Evolutionary conservation across 1,140 invertebrate species (phyloP).

Genomic region (Coelopa frigida): DNA sequence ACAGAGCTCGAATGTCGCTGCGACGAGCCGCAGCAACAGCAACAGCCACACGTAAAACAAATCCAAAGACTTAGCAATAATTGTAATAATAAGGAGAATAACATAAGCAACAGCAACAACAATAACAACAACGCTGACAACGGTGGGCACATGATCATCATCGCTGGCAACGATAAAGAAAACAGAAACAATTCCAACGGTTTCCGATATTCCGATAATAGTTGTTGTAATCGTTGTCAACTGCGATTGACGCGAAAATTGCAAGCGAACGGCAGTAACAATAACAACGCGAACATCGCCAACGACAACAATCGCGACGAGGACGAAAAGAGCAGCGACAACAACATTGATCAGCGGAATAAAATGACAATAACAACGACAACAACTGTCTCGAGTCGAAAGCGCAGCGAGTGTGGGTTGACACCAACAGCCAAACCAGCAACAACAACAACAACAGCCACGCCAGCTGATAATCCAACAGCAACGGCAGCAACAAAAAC

Average conservation of each 20-base stretch:
- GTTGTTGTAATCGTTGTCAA: not conserved
- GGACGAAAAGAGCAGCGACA: constrained; percentile 19
- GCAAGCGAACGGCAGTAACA: too few species aligned
- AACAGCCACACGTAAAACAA: constrained; percentile 28
- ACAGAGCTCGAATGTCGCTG: not conserved
- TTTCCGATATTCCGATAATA: not conserved
- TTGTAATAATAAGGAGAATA: constrained; percentile 3
- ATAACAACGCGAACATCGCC: constrained; percentile 9
- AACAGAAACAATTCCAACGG: not conserved
- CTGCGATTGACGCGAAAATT: not conserved
- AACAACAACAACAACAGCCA: constrained; percentile 15
- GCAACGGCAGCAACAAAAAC: constrained; percentile 15
- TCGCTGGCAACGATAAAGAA: not conserved
- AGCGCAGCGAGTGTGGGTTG: constrained; percentile 29
- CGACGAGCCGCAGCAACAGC: constrained; percentile 10
- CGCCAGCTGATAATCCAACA: constrained; percentile 17
- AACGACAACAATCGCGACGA: constrained; percentile 24
- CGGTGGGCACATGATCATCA: not conserved
- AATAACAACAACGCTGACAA: constrained; percentile 5
- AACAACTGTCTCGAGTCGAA: constrained; percentile 17
- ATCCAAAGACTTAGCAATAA: constrained; percentile 35
- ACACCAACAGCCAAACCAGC: constrained; percentile 11
- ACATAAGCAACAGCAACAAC: constrained; percentile 7
- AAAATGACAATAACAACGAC: constrained; percentile 42
- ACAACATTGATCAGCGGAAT: constrained; percentile 40